Evolutionary conservation across 2,888 invertebrate genomes (phyloP), one percentile per base, ranked within the genome.

Genomic region (Pimpla rufipes): DNA sequence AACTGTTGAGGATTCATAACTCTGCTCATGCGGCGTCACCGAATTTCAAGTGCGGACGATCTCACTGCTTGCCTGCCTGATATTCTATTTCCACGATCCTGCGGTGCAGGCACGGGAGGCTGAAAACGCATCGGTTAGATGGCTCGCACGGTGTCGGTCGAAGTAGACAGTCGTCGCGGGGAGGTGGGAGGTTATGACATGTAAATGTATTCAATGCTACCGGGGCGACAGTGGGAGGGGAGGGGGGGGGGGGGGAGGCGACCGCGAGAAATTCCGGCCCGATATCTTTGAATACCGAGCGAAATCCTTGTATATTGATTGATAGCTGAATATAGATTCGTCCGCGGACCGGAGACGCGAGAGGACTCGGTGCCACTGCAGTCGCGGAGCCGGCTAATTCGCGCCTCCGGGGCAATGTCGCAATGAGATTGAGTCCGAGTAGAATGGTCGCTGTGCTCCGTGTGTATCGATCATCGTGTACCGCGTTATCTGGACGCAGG

Each of bases 31-130:
- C 71, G 50, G 13, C 21, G 11, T 70, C 74, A 83, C 74, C 68
- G 83, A 79, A 83, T 77, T 85, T 73, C 45, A 68, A 66, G 40
- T 62, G 73, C 47, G 64, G 74, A 23, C 21, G 42, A 67, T 47
- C 47, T 21, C 29, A n/a, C 29, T 59, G 3, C 29, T 3, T 29
- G 29, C n/a, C n/a, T 29, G 29, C 2, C 5, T 3, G 18, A 35
- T 47, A 47, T 59, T 62, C 71, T 5, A 64, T 64, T 66, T 42
- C 66, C 47, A 67, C 35, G 29, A 67, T 16, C 21, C 16, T n/a
- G n/a, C n/a, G n/a, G n/a, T n/a, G n/a, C n/a, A 40, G n/a, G 13
- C n/a, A 11, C 29, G 37, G 16, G 45, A 29, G 45, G 45, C 29
- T 29, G 11, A 11, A 23, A 29, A 23, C 42, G 23, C 42, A 37